Conservation (phyloP, 2,797 vertebrate genomes). For the Macropus fuliginosus region DNA sequence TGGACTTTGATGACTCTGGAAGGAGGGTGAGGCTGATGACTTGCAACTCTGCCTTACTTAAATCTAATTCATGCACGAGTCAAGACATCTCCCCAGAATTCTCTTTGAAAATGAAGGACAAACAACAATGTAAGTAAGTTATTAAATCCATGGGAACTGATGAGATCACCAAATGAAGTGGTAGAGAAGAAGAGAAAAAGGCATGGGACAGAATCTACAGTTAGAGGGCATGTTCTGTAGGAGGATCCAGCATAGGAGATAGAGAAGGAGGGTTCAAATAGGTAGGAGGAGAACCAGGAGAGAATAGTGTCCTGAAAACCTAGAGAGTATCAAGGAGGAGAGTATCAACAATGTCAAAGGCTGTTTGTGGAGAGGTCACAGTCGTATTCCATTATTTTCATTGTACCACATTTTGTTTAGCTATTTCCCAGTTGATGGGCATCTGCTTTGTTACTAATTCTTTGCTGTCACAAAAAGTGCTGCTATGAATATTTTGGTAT, state of each 20-base stretch:
- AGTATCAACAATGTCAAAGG: not conserved
- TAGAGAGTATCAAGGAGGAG: not conserved
- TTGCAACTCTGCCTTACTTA: not conserved
- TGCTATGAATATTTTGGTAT: not conserved
- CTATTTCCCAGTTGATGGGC: not conserved
- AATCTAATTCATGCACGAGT: not conserved
- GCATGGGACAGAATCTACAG: not conserved
- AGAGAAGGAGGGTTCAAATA: not conserved
- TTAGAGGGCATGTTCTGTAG: not conserved
- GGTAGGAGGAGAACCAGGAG: not conserved
- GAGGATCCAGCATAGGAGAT: not conserved
- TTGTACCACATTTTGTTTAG: not conserved
- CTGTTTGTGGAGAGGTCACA: not conserved
- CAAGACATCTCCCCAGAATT: not conserved
- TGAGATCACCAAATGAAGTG: not conserved
- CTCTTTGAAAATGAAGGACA: not conserved
- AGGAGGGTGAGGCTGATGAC: no score
- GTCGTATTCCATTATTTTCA: not conserved
- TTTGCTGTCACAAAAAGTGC: not conserved
- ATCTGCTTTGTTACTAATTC: not conserved
- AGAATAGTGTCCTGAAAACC: not conserved
- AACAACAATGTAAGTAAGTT: not conserved
- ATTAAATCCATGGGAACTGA: not conserved
- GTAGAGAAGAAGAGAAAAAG: not conserved
- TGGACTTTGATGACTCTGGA: not conserved